phyloP scores from a whole-genome alignment of 1,140 invertebrate genomes.

The Neodiprion virginianus region DNA sequence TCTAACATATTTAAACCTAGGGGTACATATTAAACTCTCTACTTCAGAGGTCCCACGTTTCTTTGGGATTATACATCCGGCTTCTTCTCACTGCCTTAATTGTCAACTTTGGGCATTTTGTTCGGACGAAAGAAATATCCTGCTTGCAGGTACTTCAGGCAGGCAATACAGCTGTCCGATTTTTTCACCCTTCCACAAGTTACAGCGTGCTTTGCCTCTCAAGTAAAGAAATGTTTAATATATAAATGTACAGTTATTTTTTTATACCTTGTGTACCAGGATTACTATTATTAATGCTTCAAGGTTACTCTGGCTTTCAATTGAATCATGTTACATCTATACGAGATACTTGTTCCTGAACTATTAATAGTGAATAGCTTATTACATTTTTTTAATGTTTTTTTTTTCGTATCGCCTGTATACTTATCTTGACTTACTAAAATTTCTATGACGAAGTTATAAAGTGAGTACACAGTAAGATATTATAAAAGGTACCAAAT shows the following conservation, averaged over 20 bases:
- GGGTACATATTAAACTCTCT: neutral
- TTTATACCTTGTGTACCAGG: conserved; percentile 11
- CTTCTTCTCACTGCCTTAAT: too few relatives aligned
- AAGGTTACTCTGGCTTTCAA: neutral
- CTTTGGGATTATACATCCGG: too few relatives aligned
- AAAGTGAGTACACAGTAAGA: conserved; percentile 13
- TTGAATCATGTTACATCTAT: conserved; percentile 28
- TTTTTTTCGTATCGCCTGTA: neutral
- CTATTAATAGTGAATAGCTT: conserved; percentile 32
- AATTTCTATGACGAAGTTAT: neutral
- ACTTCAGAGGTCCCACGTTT: neutral
- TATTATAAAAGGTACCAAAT: conserved; percentile 34
- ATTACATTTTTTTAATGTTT: neutral
- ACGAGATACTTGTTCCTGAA: conserved; percentile 34
- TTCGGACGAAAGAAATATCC: too few relatives aligned
- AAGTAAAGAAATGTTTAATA: conserved; percentile 6
- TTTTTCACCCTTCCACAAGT: too few relatives aligned
- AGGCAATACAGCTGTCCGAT: too few relatives aligned
- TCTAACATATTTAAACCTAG: conserved; percentile 2
- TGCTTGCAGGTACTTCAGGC: too few relatives aligned
- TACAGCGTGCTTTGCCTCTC: neutral
- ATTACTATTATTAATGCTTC: neutral
- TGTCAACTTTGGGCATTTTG: too few relatives aligned
- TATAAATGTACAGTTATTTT: conserved; percentile 13
- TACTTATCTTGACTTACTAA: neutral